phyloP scores from a whole-genome alignment of 2,888 invertebrate genomes.

The Hirudinaria manillensis region DNA sequence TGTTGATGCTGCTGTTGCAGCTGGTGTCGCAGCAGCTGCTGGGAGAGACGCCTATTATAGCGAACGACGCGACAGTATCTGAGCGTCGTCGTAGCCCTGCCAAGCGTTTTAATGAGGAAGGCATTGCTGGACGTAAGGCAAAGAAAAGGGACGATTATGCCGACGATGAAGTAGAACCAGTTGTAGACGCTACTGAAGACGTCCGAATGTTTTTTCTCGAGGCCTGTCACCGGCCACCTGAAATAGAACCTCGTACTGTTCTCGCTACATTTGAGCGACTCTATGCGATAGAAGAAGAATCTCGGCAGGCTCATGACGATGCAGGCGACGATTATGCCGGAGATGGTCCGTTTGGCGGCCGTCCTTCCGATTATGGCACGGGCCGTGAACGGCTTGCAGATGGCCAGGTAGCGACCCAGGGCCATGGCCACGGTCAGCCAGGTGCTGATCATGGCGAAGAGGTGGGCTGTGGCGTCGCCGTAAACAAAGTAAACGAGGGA shows the following conservation, averaged over 20 bases:
- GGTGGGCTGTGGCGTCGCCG: conserved; percentile 46
- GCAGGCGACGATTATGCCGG: conserved; percentile 36
- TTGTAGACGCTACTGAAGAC: conserved; percentile 33
- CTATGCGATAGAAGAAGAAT: conserved; percentile 34
- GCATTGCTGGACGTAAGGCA: conserved; percentile 48
- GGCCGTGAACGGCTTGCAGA: conserved; percentile 51
- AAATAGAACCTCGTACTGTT: conserved; percentile 28
- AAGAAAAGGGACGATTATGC: conserved; percentile 48
- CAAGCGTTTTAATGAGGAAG: conserved; percentile 44
- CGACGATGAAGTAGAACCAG: conserved; percentile 46
- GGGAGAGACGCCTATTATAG: background rate
- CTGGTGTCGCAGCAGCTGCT: background rate
- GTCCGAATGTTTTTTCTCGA: conserved; percentile 13
- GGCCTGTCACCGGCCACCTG: conserved; percentile 27
- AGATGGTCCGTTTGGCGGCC: conserved; percentile 46
- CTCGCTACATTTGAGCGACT: conserved; percentile 29
- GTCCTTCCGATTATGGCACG: conserved; percentile 48
- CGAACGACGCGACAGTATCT: conserved; percentile 27
- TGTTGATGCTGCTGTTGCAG: conserved; percentile 9
- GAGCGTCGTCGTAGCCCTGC: conserved; percentile 29
- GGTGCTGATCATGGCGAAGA: conserved; percentile 50
- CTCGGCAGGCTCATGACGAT: conserved; percentile 37
- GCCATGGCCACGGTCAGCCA: conserved; percentile 53
- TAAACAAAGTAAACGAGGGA: conserved; percentile 44
- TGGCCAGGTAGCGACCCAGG: conserved; percentile 50